Percentiles rank a stretch among this genome's conserved stretches.
Conservation (phyloP, 1,140 invertebrate species). For the Ips nitidus region DNA sequence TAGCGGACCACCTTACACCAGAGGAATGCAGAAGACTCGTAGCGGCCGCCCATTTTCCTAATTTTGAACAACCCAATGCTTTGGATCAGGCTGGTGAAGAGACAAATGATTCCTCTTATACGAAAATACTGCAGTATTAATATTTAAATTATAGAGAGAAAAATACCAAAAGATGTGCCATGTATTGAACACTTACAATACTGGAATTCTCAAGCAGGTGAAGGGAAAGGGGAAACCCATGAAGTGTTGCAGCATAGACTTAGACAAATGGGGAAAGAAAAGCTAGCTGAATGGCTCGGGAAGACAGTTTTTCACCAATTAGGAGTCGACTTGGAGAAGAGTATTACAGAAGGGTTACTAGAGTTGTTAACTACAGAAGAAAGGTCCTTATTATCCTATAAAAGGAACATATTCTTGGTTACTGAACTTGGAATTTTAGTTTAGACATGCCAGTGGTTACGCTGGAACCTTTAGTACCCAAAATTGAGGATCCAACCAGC, state of each 20-base stretch:
- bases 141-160: constrained; percentile 48
- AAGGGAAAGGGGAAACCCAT: constrained; percentile 60
- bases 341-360: constrained; percentile 43
- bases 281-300: constrained; percentile 63
- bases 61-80: constrained; percentile 55
- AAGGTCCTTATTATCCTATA: not conserved
- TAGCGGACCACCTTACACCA: constrained; percentile 57
- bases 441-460: constrained; percentile 21
- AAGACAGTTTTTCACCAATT: constrained; percentile 60
- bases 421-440: constrained; percentile 1
- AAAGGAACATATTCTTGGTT: not conserved
- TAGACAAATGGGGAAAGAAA: constrained; percentile 57
- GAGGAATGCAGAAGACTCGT: constrained; percentile 60
- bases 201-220: constrained; percentile 57
- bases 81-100: constrained; percentile 53
- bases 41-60: constrained; percentile 58
- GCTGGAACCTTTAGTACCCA: constrained; percentile 31
- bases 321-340: constrained; percentile 57
- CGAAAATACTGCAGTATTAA: constrained; percentile 6
- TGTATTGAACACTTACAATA: constrained; percentile 59
- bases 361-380: constrained; percentile 9
- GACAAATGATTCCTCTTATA: constrained; percentile 7
- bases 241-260: constrained; percentile 56
- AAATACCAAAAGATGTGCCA: constrained; percentile 54
- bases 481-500: constrained; percentile 38